A percentile compares a stretch with the other conserved stretches of the same genome.
Evolutionary conservation across 2,888 invertebrate species (phyloP).

Genomic region (Stenoptilia bipunctidactyla): DNA sequence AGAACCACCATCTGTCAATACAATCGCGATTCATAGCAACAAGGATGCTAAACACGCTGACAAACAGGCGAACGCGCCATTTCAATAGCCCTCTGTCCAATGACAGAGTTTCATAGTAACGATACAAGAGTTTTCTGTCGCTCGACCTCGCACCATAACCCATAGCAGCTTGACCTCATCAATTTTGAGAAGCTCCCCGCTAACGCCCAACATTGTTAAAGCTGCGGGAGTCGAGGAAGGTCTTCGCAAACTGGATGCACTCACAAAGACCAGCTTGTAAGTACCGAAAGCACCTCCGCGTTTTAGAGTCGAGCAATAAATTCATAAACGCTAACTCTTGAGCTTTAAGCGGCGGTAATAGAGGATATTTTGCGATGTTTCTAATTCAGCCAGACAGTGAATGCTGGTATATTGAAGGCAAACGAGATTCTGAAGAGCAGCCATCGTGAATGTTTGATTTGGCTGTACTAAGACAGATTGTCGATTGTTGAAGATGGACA

Average conservation of each 20-base stretch:
- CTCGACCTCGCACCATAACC: constrained; percentile 49
- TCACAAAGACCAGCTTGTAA: constrained; percentile 62
- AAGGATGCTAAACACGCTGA: constrained; percentile 51
- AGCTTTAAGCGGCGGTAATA: constrained; percentile 30
- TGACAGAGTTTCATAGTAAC: constrained; percentile 62
- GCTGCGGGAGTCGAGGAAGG: constrained; percentile 29
- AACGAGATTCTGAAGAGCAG: constrained; percentile 51
- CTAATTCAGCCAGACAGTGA: constrained; percentile 18
- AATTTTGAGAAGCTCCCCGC: constrained; percentile 23
- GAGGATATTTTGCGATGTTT: constrained; percentile 32
- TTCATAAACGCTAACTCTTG: constrained; percentile 22
- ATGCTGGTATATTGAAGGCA: constrained; percentile 44
- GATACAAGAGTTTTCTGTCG: constrained; percentile 57
- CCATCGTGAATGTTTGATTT: constrained; percentile 45
- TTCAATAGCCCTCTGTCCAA: constrained; percentile 57
- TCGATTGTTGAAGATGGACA: constrained; percentile 12
- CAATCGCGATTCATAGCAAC: constrained; percentile 60
- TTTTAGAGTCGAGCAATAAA: constrained; percentile 33
- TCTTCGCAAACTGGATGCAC: constrained; percentile 38
- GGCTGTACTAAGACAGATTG: constrained; percentile 15
- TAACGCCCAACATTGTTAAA: constrained; percentile 18
- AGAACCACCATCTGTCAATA: constrained; percentile 42
- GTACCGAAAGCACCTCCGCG: constrained; percentile 57
- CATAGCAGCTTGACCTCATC: constrained; percentile 26
- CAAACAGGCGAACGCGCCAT: constrained; percentile 29